Base-by-base conservation (phyloP, 2,888 invertebrate genomes). In the Lasioglossum morio region DNA sequence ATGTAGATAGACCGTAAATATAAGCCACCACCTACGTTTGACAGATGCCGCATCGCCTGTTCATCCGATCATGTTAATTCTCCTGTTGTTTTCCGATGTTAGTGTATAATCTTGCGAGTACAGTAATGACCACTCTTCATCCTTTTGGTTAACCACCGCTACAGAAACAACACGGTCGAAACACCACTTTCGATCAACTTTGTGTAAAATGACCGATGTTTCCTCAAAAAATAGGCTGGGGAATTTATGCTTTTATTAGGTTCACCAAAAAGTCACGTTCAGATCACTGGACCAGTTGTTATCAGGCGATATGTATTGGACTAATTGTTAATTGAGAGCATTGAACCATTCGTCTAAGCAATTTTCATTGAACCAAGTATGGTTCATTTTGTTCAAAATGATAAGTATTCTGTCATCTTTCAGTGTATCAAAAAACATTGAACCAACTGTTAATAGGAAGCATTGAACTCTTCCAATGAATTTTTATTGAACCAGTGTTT, bases 51-150 rank as follows among this genome's bases (percentile, higher is more conserved):
- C 16, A 57, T 74, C 40, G 27, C 14, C 75, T 30, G 53, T 72
- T 57, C 23, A 37, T 53, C 16, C 16, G 72, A 66, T 43, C 76
- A 43, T 84, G 73, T 81, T 72, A 53, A 37, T 30, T 40, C 82
- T 70, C 19, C 75, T 43, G 40, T 75, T 63, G 43, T 73, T 77
- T 60, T 34, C 53, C 74, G 34, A 74, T 60, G 77, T 74, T 80
- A 79, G 78, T 72, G 84, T 78, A 77, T 80, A 80, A 74, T 72
- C 84, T 57, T 48, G 40, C 57, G 48, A 79, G 37, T 66, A 85
- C 76, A 73, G 80, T 77, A 85, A 80, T 40, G 53, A 76, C 60
- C 40, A 80, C 43, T 27, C 48, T 85, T 75, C 40, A 48, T 48
- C n/a, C 57, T 73, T 77, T 27, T 72, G 57, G n/a, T 57, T 77